These are phyloP conservation scores for Octomys mimax DNA, from an alignment of 2,797 vertebrate genomes.

Conservation along the genomic window DNA sequence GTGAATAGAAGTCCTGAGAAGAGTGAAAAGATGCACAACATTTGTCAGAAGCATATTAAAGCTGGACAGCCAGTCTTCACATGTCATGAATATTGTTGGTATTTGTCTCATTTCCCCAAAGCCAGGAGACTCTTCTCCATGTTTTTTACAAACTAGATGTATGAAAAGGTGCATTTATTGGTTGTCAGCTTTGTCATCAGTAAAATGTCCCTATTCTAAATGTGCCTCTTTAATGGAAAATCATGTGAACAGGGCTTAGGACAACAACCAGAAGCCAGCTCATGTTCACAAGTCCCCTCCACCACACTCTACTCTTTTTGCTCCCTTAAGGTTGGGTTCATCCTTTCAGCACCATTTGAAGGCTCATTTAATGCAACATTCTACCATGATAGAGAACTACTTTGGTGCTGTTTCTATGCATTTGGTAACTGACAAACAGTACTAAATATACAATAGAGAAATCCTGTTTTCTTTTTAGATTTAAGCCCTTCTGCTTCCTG, in stretches of 20 bases:
- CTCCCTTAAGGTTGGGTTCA: neutral
- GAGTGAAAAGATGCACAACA: too few relatives aligned
- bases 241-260: neutral
- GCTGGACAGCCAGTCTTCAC: neutral
- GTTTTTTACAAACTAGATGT: neutral
- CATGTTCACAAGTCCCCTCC: neutral
- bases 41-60: constrained; percentile 10
- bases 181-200: neutral
- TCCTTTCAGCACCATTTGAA: neutral
- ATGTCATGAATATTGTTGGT: neutral
- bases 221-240: neutral
- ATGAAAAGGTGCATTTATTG: neutral
- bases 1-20: neutral
- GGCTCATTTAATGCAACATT: neutral
- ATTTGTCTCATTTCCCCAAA: neutral
- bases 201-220: neutral
- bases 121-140: neutral
- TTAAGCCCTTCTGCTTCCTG: neutral
- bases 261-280: neutral
- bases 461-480: neutral
- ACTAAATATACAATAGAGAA: neutral
- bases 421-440: neutral
- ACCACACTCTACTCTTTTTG: neutral
- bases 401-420: too few relatives aligned
- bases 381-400: neutral